Base-by-base conservation (phyloP, 2,888 invertebrate genomes). In the Trissolcus brochymenae region DNA sequence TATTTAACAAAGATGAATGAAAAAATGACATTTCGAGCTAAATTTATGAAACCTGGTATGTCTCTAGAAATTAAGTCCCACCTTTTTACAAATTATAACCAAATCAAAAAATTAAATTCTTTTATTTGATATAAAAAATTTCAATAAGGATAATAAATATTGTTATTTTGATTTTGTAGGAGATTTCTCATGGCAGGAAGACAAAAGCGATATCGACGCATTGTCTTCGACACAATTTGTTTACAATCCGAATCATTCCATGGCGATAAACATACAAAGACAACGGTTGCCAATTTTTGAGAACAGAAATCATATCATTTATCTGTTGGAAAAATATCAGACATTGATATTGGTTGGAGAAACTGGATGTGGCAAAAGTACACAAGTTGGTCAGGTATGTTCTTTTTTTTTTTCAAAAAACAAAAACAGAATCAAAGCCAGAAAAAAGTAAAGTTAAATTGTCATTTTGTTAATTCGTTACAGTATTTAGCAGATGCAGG, bases 291-390 rank as follows among this genome's bases (percentile, higher is more conserved):
- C 98, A 0, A 96, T 98, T 78, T 96, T 94, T 86, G 94, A 95
- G 87, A 94, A 95, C 82, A 91, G 95, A 71, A 95, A 94, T 86
- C 95, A 98, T 83, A 95, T 99, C 61, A 90, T 99, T 60, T 98
- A 97, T 88, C 91, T 96, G 78, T 89, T 98, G 83, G 98, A 99
- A 89, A 94, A 94, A 80, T 94, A 94, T 90, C 98, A 98, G 89
- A 95, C 96, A 0, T 90, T 98, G 54, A 93, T 99, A 61, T 90
- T 96, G 66, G 93, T 95, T 50, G 99, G 99, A 1, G 98, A 99
- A 88, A 98, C 98, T 2, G 99, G 99, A 25, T 96, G 95, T 82
- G 98, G 98, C 41, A 97, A 99, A 90, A 97, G 97, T 86, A 98
- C 98, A 0, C 98, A 98, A 91, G 93, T 98, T 78, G 97, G 97